Percentiles rank a stretch among this genome's conserved stretches.
These are phyloP conservation scores for Paramormyrops hopkinsi DNA, from an alignment of 2,797 vertebrate genomes.

Conservation along the genomic window DNA sequence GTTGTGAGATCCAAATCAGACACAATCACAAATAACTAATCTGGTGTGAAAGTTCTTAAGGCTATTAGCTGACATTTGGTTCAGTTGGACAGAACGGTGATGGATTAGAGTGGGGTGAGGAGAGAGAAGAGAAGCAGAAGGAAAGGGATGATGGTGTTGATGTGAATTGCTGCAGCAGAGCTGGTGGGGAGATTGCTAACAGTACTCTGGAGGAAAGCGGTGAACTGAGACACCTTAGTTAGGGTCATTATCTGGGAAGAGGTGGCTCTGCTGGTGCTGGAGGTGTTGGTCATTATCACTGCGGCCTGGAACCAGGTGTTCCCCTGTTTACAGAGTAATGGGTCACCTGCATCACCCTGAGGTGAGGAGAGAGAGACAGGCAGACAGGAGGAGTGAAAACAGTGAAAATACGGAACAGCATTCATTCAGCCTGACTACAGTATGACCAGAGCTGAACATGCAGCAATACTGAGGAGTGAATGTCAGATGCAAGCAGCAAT, in stretches of 20 bases:
- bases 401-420: neutral
- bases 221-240: neutral
- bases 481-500: neutral
- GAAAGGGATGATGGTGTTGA: neutral
- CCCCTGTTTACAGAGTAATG: neutral
- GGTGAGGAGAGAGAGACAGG: neutral
- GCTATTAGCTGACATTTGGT: neutral
- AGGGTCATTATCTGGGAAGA: neutral
- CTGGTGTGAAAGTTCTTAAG: neutral
- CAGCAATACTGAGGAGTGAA: neutral
- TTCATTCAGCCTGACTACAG: neutral
- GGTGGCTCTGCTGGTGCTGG: neutral
- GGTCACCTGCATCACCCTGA: neutral
- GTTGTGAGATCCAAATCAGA: neutral
- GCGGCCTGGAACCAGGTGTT: neutral
- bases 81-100: neutral
- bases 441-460: neutral
- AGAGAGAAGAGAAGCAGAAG: neutral
- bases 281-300: neutral
- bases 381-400: neutral
- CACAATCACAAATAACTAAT: neutral
- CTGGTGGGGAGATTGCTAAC: neutral
- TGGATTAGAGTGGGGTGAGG: neutral
- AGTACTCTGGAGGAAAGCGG: neutral
- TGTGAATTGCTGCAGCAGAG: neutral